phyloP scores from a whole-genome alignment of 2,888 invertebrate genomes.

The Xanthia togata region DNA sequence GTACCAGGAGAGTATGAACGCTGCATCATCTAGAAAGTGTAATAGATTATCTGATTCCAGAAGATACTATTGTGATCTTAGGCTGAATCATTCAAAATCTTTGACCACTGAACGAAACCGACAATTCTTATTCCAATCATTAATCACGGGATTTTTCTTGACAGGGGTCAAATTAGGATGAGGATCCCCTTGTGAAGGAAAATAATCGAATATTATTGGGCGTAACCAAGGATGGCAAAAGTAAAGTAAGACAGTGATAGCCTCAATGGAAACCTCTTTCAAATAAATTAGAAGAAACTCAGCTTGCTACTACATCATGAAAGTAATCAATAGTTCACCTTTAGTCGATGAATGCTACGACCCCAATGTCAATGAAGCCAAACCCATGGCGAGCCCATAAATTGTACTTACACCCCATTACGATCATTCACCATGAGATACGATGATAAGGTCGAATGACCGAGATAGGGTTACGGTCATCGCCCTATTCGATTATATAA shows the following conservation, averaged over 20 bases:
- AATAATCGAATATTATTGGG: not conserved
- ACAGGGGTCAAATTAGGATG: constrained; percentile 30
- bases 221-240: not conserved
- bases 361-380: constrained; percentile 14
- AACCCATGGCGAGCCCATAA: constrained; percentile 43
- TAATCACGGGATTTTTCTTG: constrained; percentile 26
- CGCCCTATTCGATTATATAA: constrained; percentile 49
- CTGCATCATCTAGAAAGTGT: too few relatives aligned
- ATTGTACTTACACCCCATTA: constrained; percentile 54
- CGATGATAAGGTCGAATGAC: constrained; percentile 56
- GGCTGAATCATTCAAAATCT: not conserved
- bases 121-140: constrained; percentile 19
- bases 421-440: constrained; percentile 52
- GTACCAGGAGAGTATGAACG: not conserved
- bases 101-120: constrained; percentile 9
- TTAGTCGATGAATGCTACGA: constrained; percentile 17
- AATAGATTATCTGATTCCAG: not conserved
- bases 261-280: not conserved
- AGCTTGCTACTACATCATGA: not conserved
- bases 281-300: not conserved
- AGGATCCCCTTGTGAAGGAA: not conserved
- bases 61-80: not conserved
- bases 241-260: not conserved
- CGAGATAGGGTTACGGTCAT: constrained; percentile 52
- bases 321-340: constrained; percentile 3